These are phyloP conservation scores for Platichthys flesus DNA, from an alignment of 2,113 vertebrate genomes.

Conservation along the genomic window DNA sequence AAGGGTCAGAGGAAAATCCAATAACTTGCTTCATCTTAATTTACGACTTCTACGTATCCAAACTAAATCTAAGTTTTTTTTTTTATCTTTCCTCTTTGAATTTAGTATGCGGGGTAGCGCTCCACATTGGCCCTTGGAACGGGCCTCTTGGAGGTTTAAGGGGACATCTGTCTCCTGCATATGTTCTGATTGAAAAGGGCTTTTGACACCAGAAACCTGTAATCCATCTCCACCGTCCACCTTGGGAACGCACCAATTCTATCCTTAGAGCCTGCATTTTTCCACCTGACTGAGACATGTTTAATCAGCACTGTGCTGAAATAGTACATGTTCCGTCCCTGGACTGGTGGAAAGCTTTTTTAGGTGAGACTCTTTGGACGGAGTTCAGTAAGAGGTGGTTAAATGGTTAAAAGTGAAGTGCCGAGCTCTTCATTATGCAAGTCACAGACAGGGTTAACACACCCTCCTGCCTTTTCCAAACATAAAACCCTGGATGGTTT, in stretches of 20 bases:
- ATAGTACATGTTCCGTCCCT: neutral
- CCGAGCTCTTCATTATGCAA: neutral
- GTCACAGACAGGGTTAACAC: neutral
- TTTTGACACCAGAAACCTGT: constrained; percentile 40
- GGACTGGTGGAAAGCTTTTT: neutral
- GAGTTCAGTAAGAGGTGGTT: neutral
- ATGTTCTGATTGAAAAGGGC: neutral
- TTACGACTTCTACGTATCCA: too few species aligned
- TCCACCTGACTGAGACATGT: constrained; percentile 29
- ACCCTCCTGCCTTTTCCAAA: neutral
- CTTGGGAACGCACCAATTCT: neutral
- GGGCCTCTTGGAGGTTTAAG: neutral
- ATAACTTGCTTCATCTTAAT: too few species aligned
- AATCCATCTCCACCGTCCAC: constrained; percentile 1
- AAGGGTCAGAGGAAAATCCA: neutral
- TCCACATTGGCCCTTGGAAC: too few species aligned
- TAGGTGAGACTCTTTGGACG: too few species aligned
- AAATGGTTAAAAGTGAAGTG: neutral
- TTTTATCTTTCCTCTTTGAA: too few species aligned
- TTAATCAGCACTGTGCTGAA: neutral
- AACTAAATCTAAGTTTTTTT: too few species aligned
- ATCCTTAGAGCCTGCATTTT: constrained; percentile 19
- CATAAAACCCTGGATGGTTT: neutral
- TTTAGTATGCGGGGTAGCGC: too few species aligned
- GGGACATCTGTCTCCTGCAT: neutral